These are phyloP conservation scores for Choloepus hoffmanni DNA, from an alignment of 2,113 vertebrate species.

Conservation along the genomic window DNA sequence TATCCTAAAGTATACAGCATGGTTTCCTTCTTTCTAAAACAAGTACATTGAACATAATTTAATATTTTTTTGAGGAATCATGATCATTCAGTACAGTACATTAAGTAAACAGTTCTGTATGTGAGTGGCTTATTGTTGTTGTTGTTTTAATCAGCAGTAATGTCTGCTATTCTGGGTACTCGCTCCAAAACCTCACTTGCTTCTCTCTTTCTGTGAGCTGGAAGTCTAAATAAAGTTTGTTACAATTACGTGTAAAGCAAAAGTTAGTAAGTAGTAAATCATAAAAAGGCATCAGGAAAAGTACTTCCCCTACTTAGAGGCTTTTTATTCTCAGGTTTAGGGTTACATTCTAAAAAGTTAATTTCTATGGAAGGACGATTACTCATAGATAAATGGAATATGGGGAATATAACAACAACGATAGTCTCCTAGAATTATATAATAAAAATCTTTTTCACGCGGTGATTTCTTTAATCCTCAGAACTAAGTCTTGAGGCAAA, in stretches of 20 bases:
- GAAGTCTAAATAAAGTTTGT: not conserved
- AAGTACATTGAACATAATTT: slow-evolving; percentile 43
- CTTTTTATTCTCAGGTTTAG: not conserved
- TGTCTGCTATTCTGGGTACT: not conserved
- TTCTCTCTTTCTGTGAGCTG: not conserved
- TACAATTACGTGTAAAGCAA: not conserved
- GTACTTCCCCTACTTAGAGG: not conserved
- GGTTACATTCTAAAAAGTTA: not conserved
- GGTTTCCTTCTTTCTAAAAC: slow-evolving; percentile 52
- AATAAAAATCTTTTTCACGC: not conserved
- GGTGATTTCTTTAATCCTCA: not conserved
- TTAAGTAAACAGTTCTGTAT: not conserved
- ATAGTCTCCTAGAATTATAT: not conserved
- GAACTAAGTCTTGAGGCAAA: not conserved
- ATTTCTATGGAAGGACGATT: not conserved
- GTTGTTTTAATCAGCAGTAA: not conserved
- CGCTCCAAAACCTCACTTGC: not conserved
- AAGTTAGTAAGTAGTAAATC: not conserved
- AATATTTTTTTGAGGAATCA: not conserved
- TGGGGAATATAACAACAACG: not conserved
- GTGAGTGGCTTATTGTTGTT: not conserved
- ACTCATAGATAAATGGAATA: not conserved
- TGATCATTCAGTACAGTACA: not conserved
- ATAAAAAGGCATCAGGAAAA: not conserved
- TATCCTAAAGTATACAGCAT: not conserved